phyloP scores from a whole-genome alignment of 2,113 vertebrate genomes.

The Pseudolaguvia tuberculata region DNA sequence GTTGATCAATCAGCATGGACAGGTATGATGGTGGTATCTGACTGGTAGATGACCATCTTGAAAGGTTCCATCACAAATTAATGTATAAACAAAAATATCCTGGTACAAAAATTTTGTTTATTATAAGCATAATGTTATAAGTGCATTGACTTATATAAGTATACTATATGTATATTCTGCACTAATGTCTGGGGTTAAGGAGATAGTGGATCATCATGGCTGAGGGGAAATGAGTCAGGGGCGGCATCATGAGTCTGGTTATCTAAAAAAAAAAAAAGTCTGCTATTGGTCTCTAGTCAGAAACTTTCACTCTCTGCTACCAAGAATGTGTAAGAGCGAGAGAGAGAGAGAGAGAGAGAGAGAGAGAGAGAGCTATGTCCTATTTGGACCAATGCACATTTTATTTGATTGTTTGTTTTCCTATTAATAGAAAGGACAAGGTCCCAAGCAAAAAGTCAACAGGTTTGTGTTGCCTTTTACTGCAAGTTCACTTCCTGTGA shows the following conservation, averaged over 20 bases:
- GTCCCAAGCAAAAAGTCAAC: slow-evolving; percentile 4
- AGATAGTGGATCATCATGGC: slow-evolving; percentile 26
- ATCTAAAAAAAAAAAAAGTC: slow-evolving; percentile 23
- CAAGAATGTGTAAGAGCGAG: slow-evolving; percentile 3
- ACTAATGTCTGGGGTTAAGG: not conserved
- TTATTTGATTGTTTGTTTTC: slow-evolving; percentile 27
- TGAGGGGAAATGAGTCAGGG: slow-evolving; percentile 5
- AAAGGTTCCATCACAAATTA: too few species aligned
- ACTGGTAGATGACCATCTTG: too few species aligned
- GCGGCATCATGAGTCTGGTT: slow-evolving; percentile 18
- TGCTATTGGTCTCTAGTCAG: not conserved
- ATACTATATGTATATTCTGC: not conserved
- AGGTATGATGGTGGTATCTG: too few species aligned
- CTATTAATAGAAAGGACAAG: slow-evolving; percentile 27
- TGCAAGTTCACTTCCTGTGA: not conserved
- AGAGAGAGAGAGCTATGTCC: slow-evolving; percentile 2
- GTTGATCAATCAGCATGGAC: too few species aligned
- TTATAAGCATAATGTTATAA: too few species aligned
- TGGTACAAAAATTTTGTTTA: too few species aligned
- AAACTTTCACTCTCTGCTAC: not conserved
- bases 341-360: slow-evolving; percentile 11
- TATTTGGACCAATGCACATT: slow-evolving; percentile 31
- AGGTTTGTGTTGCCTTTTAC: slow-evolving; percentile 1
- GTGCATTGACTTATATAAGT: too few species aligned
- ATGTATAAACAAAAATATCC: too few species aligned